Evolutionary conservation across 2,888 invertebrate species (phyloP), one percentile per base, ranked within the genome.

Genomic region (Rhodophaea formosa): DNA sequence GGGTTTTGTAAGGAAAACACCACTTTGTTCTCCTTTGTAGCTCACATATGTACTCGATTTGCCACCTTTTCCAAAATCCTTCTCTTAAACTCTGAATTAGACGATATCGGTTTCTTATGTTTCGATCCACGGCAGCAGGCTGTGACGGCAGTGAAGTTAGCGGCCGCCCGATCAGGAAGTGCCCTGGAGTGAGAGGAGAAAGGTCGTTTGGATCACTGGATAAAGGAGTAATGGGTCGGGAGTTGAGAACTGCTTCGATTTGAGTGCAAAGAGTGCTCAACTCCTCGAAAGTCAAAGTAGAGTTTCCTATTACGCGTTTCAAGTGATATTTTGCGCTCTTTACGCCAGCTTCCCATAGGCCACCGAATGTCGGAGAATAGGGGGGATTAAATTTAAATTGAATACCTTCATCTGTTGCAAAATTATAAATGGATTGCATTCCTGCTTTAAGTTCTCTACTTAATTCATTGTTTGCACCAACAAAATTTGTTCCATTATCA

Each of bases 161-260:
- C 8, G 64, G 62, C 10, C 59, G 59, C 10, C 59, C 52, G 3
- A 57, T 58, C 39, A 63, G n/a, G n/a, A n/a, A n/a, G n/a, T n/a
- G n/a, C n/a, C n/a, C n/a, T n/a, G n/a, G n/a, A n/a, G n/a, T n/a
- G 8, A 45, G 45, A 45, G 45, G 17, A 45, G 17, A 45, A 45
- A 35, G 6, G 56, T 58, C 51, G 17, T 43, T 10, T n/a, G 61
- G 62, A 35, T 64, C 57, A 42, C 52, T 43, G 5, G 61, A 58
- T 14, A 61, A 12, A 17, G 61, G 57, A 17, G 61, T 57, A 8
- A 64, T 53, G n/a, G 62, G 62, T n/a, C 61, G 46, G 0, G 62
- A 62, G 17, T 65, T 65, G 8, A 65, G 52, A n/a, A 62, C 57
- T 3, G 59, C 59, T 39, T 62, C 47, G 32, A 56, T 59, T 59